These are phyloP conservation scores for Sepiola atlantica DNA, from an alignment of 2,888 invertebrate genomes.

Conservation along the genomic window DNA sequence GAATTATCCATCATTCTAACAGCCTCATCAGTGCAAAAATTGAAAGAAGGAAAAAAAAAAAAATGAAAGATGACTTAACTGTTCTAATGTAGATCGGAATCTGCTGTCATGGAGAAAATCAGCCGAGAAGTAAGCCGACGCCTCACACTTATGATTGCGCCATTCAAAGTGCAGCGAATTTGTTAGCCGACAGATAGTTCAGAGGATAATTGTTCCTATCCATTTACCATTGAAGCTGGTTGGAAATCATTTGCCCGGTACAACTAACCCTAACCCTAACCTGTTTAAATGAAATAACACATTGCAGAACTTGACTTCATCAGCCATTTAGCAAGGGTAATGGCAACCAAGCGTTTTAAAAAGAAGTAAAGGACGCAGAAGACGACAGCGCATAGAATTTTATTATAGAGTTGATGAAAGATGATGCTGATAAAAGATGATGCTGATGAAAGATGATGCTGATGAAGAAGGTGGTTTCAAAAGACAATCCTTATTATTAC, in stretches of 20 bases:
- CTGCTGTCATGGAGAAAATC: neutral
- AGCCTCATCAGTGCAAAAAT: neutral
- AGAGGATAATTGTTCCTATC: neutral
- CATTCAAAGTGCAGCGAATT: constrained; percentile 13
- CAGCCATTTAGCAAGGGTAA: neutral
- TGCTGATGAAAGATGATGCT: no score
- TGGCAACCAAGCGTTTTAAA: neutral
- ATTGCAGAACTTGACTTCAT: neutral
- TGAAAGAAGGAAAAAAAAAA: neutral
- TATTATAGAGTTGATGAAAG: neutral
- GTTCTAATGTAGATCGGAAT: neutral
- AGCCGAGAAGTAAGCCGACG: neutral
- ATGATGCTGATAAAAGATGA: neutral
- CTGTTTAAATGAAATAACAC: constrained; percentile 32
- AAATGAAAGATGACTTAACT: neutral
- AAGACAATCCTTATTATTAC: no score
- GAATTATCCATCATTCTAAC: neutral
- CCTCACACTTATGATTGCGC: neutral
- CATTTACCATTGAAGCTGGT: neutral
- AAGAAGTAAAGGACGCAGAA: neutral
- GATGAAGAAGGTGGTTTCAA: no score
- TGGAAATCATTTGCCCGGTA: neutral
- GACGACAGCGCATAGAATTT: no score
- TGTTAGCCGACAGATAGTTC: neutral
- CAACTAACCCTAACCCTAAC: neutral